Conservation (phyloP, 2,888 invertebrate genomes). For the Celastrina argiolus region DNA sequence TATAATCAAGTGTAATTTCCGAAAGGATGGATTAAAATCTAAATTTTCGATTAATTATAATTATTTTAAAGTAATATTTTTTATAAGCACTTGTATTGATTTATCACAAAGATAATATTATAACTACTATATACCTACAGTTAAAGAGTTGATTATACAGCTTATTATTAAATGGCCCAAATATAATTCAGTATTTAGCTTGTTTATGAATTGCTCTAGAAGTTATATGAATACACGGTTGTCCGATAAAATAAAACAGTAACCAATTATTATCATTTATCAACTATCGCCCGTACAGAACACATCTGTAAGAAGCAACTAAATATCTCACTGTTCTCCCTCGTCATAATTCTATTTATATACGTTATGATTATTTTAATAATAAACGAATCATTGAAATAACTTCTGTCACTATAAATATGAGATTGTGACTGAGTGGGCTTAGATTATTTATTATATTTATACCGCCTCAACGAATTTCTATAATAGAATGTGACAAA, state of each 20-base stretch:
- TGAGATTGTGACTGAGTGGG: conserved; percentile 1
- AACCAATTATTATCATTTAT: neutral
- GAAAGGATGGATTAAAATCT: too few relatives aligned
- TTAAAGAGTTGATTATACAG: too few relatives aligned
- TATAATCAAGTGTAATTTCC: too few relatives aligned
- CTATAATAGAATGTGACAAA: conserved; percentile 2
- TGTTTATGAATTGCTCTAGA: neutral
- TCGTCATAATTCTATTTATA: conserved; percentile 16
- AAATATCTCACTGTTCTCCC: conserved; percentile 18
- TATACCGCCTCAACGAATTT: neutral
- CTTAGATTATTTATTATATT: neutral
- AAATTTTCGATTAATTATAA: too few relatives aligned
- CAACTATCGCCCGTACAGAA: neutral
- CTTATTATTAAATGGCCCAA: too few relatives aligned
- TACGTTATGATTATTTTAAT: neutral
- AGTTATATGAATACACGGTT: neutral
- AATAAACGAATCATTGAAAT: conserved; percentile 16
- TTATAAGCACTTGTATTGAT: too few relatives aligned
- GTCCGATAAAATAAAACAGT: conserved; percentile 17
- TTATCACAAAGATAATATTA: too few relatives aligned
- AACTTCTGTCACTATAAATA: neutral
- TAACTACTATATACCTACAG: too few relatives aligned
- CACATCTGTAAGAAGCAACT: conserved; percentile 11
- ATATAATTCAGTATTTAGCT: neutral
- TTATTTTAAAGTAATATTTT: too few relatives aligned